phyloP scores from a whole-genome alignment of 1,140 invertebrate species.

The Anoplolepis gracilipes region DNA sequence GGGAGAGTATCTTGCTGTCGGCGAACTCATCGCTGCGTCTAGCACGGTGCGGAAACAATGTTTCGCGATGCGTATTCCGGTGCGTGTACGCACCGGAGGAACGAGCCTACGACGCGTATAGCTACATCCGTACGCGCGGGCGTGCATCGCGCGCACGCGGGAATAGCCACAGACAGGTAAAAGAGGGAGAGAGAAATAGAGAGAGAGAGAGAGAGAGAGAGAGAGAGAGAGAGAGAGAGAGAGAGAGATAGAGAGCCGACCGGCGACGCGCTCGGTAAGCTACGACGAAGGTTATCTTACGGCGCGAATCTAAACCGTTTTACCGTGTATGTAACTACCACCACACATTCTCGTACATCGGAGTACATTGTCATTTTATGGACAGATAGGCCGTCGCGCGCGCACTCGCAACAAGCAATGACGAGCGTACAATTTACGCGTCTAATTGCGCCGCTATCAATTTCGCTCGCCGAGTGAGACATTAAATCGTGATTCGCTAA shows the following conservation, averaged over 20 bases:
- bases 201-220: background rate
- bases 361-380: slow-evolving; percentile 80
- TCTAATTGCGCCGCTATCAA: slow-evolving; percentile 72
- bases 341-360: slow-evolving; percentile 42
- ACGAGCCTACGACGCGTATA: slow-evolving; percentile 37
- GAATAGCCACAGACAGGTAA: slow-evolving; percentile 9
- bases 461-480: slow-evolving; percentile 61
- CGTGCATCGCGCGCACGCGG: slow-evolving; percentile 3
- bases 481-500: slow-evolving; percentile 55
- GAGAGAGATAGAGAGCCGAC: slow-evolving; percentile 53
- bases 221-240: background rate
- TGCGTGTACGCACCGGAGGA: slow-evolving; percentile 45
- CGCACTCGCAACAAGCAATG: slow-evolving; percentile 45
- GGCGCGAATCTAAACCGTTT: slow-evolving; percentile 82
- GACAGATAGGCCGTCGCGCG: slow-evolving; percentile 63
- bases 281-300: slow-evolving; percentile 84
- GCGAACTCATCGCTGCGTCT: background rate
- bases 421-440: slow-evolving; percentile 72
- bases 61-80: slow-evolving; percentile 54
- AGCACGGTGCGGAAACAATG: slow-evolving; percentile 29
- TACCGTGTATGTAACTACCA: slow-evolving; percentile 74
- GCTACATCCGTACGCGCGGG: slow-evolving; percentile 41
- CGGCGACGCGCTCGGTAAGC: slow-evolving; percentile 83
- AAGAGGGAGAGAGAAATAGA: background rate
- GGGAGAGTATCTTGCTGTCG: background rate